Evolutionary conservation across 64 coral and sea anemone genomes (phyloP).

Genomic region (Montipora cactus): DNA sequence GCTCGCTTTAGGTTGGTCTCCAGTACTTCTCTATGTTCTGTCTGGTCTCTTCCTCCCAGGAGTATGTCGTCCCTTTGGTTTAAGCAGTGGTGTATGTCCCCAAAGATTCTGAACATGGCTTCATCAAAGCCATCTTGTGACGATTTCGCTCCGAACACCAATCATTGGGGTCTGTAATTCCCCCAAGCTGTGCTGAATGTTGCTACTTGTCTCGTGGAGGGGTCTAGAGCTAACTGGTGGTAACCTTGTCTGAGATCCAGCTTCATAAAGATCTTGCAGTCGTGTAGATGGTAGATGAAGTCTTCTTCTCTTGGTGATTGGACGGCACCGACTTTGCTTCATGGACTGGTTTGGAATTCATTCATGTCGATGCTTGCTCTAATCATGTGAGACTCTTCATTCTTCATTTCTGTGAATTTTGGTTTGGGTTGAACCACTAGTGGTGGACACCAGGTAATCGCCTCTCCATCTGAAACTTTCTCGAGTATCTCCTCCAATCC

Average conservation of each 20-base stretch:
- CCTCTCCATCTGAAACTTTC: constrained; percentile 62
- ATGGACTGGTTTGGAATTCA: neutral
- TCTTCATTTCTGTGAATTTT: constrained; percentile 40
- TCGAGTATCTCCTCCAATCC: constrained; percentile 61
- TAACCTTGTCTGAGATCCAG: constrained; percentile 72
- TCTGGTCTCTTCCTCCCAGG: constrained; percentile 14
- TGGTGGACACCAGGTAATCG: constrained; percentile 64
- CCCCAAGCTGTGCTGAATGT: neutral
- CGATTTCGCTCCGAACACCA: neutral
- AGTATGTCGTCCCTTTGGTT: too few relatives aligned
- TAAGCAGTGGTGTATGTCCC: too few relatives aligned
- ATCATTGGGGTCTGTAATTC: neutral
- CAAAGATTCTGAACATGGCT: neutral
- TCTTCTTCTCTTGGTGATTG: constrained; percentile 57
- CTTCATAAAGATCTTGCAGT: constrained; percentile 76
- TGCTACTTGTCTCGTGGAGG: constrained; percentile 47
- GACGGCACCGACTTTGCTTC: constrained; percentile 58
- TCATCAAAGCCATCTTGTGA: neutral
- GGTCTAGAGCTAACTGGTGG: constrained; percentile 65
- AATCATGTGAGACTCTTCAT: constrained; percentile 17
- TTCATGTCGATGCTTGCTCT: constrained; percentile 78
- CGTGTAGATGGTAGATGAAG: constrained; percentile 62
- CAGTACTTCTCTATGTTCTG: too few relatives aligned
- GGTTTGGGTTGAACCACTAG: constrained; percentile 62
- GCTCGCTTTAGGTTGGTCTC: constrained; percentile 2